These are phyloP conservation scores for Syrrhaptes paradoxus DNA, from an alignment of 2,113 vertebrate species.

Conservation along the genomic window DNA sequence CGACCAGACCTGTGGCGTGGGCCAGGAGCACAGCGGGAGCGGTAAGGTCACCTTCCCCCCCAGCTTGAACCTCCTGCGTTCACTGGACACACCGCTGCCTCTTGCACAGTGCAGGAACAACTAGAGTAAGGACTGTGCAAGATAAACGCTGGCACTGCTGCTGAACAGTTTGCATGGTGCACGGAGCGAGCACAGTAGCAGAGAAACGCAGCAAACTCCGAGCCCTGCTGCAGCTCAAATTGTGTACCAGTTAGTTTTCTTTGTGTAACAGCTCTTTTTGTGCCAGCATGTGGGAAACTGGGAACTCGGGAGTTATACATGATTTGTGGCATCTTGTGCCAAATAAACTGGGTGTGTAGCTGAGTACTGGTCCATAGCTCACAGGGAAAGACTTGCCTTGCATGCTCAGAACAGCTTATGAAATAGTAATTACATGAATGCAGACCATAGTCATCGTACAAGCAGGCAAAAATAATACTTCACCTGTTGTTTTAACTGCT, in stretches of 20 bases:
- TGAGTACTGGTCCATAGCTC: background rate
- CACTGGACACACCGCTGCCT: fast-evolving
- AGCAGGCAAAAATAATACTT: background rate
- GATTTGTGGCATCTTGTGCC: background rate
- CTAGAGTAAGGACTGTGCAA: fast-evolving
- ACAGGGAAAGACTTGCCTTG: background rate
- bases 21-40: background rate
- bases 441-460: background rate
- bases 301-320: background rate
- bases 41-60: background rate
- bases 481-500: background rate
- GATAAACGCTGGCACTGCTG: background rate
- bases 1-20: background rate
- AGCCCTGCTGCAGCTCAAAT: background rate
- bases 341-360: background rate
- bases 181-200: background rate
- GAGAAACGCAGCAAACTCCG: background rate
- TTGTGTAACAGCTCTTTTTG: background rate
- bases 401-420: background rate
- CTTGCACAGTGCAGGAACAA: background rate
- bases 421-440: background rate
- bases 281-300: background rate
- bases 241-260: background rate
- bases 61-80: background rate
- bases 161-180: fast-evolving